A percentile compares a stretch with the other conserved stretches of the same genome.
Conservation (phyloP, 2,113 vertebrate genomes). For the Ursus arctos region DNA sequence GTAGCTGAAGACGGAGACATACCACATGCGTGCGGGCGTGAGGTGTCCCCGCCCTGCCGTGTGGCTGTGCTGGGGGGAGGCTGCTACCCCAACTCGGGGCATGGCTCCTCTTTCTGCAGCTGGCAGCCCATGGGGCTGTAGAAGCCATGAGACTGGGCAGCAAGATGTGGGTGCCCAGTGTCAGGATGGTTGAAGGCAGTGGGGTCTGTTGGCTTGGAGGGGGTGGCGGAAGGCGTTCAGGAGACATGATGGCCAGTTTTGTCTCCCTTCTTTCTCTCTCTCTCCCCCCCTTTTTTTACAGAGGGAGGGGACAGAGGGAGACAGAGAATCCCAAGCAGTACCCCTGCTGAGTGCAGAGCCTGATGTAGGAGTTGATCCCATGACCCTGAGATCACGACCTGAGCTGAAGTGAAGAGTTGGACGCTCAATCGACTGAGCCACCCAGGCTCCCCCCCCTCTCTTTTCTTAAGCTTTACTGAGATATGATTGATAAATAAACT, state of each 20-base stretch:
- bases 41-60: neutral
- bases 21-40: rapidly evolving
- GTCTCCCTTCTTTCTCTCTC: neutral
- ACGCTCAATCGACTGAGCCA: neutral
- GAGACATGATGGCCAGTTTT: neutral
- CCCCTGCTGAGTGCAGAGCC: neutral
- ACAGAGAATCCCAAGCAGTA: neutral
- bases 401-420: neutral
- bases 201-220: neutral
- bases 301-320: neutral
- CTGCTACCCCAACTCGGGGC: rapidly evolving
- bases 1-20: neutral
- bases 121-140: neutral
- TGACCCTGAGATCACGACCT: neutral
- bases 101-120: neutral
- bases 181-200: neutral
- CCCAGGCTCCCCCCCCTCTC: neutral
- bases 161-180: neutral
- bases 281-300: neutral
- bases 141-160: neutral
- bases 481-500: neutral
- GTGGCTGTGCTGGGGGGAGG: neutral
- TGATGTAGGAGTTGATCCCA: neutral
- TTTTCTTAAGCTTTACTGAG: neutral
- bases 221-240: neutral